Base-by-base conservation (phyloP, 2,113 vertebrate species). In the Machaerirhynchus nigripectus region DNA sequence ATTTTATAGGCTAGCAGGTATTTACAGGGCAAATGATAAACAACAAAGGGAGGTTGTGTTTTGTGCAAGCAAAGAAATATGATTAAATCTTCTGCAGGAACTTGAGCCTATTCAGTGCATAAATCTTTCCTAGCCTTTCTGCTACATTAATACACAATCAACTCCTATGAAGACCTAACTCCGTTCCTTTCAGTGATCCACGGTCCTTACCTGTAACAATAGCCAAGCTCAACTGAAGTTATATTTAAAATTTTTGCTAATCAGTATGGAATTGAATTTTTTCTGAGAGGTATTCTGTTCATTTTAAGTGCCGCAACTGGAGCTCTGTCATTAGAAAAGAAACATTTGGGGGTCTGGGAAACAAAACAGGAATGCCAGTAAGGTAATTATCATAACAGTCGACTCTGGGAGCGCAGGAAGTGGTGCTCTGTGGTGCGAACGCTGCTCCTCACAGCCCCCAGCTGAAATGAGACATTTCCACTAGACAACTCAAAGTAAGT, bases 341-440 rank as follows among this genome's bases (percentile, higher is more conserved):
- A 96, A 94, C 85, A 90, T 96, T 97, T 96, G 83, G 85, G 69
- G 92, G 93, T 93, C 96, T 97, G 76, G 64, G 92, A 73, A 92
- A 95, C 91, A 96, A 97, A 96, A 85, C 84, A 93, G 93, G 93
- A 97, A 93, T 89, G 83, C 64, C 57, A 78, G 94, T 65, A 96
- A 92, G 89, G 95, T 97, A 97, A 97, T 98, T 97, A 97, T 97
- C 96, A 84, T 92, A 97, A 93, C 69, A 96, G 97, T 87, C 10
- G n/a, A 86, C 89, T 87, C 97, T 81, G 93, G 96, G 96, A 91
- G 65, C 3, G 60, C 93, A 96, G 95, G 96, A 97, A 96, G 95
- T 84, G 91, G 91, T 89, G 96, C 80, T 97, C 87, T 84, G 70
- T 30, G 79, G 88, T 37, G 33, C 35, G 2, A 97, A 91, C 11